Evolutionary conservation across 2,888 invertebrate species (phyloP), one percentile per base, ranked within the genome.

Genomic region (Torymus auratus): DNA sequence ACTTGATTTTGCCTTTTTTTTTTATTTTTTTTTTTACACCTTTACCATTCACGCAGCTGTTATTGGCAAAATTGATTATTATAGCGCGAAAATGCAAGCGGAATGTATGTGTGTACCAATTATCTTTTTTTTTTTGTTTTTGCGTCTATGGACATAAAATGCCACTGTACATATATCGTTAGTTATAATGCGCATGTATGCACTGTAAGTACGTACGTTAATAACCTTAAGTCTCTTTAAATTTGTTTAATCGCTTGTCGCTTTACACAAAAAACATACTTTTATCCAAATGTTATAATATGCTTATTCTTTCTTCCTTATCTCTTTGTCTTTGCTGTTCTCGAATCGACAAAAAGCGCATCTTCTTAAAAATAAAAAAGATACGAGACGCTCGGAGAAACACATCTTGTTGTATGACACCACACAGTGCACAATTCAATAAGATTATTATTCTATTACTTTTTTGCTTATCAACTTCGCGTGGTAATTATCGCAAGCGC

Each of bases 401-500:
- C 65, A 55, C 28, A 52, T 71, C 14, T 75, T 61, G 17, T 12
- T 67, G 5, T 61, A 14, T 28, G 2, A 75, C 17, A 70, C 65
- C 53, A 53, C 52, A 28, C 12, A 65, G 28, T 69, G 62, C 64
- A 78, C 58, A 73, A 61, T 70, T 61, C 12, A 23, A 62, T 56
- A 69, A 70, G 61, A 76, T 14, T 58, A 64, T 78, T 74, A 75
- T 67, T 71, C 56, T 55, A 60, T 67, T 71, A 70, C 41, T 68
- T 82, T 70, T 74, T 67, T 71, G 14, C 62, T 78, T 60, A 69
- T 69, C 62, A 73, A 74, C 69, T 50, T 72, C 62, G 58, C 69
- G 68, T 67, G 56, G 65, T 73, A 77, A 67, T 7, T 69, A 77
- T 76, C 60, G 73, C 64, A 81, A 78, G 77, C 78, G 74, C 55